phyloP scores from a whole-genome alignment of 1,140 invertebrate species.

The Aradophagus sp. region DNA sequence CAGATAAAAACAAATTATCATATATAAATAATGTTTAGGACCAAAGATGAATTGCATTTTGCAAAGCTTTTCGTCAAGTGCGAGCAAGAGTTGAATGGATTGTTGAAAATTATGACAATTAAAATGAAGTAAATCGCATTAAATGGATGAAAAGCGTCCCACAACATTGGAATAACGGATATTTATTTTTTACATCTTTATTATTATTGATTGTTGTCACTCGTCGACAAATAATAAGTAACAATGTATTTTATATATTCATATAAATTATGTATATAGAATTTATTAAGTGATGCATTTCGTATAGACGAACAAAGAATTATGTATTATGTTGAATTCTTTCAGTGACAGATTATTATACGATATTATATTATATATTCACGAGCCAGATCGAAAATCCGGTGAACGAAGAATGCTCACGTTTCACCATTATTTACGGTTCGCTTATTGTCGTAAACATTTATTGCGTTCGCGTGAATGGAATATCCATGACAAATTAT shows the following conservation, averaged over 20 bases:
- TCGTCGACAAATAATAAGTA: conserved; percentile 16
- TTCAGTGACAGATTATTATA: conserved; percentile 17
- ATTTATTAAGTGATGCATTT: conserved; percentile 36
- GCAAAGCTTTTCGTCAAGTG: conserved; percentile 60
- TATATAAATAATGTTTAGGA: conserved; percentile 70
- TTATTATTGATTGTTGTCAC: conserved; percentile 19
- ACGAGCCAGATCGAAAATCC: conserved; percentile 4
- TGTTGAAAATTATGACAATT: conserved; percentile 3
- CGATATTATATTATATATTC: conserved; percentile 7
- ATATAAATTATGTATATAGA: conserved; percentile 23
- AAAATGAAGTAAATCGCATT: conserved; percentile 7
- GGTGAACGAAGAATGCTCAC: conserved; percentile 21
- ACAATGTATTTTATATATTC: conserved; percentile 38
- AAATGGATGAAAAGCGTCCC: conserved; percentile 15
- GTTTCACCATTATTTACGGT: conserved; percentile 16
- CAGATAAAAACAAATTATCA: conserved; percentile 25
- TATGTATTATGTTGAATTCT: conserved; percentile 19
- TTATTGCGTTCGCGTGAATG: conserved; percentile 8
- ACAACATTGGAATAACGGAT: conserved; percentile 10
- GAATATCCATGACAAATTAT: conserved; percentile 42
- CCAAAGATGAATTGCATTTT: conserved; percentile 73
- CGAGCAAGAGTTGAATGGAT: conserved; percentile 16
- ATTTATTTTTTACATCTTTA: conserved; percentile 46
- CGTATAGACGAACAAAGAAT: conserved; percentile 14
- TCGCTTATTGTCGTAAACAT: conserved; percentile 10